Evolutionary conservation across 2,113 vertebrate genomes (phyloP), one percentile per base, ranked within the genome.

Genomic region (Psilopsiagon aymara): DNA sequence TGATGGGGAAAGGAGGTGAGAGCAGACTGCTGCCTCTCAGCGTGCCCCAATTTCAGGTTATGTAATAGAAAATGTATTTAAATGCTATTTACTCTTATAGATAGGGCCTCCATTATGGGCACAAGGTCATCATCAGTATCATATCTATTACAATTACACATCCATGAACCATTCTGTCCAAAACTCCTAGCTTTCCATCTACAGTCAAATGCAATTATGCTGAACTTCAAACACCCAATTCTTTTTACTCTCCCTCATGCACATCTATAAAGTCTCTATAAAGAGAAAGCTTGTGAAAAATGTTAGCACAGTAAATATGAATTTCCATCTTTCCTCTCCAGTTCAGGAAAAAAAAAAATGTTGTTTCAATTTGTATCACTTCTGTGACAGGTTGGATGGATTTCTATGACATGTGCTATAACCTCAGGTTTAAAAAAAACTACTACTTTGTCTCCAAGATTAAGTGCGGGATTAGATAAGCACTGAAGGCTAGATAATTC

Each of bases 391-490:
- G 63, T 18, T 79, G n/a, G 46, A 57, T 75, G 28, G 31, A 68
- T 78, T 90, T 29, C 44, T 75, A 10, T 60, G 43, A 47, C 37
- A 31, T 13, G 6, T 67, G 46, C n/a, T 74, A 28, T 23, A 81
- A 86, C 23, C 13, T 69, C 37, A 44, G 47, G 33, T 71, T 93
- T 82, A 11, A 33, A 70, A 96, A 77, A 75, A 5, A 0, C 29
- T 71, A 76, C 29, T 68, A 9, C 86, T 87, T 66, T 78, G 39
- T 43, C 41, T 95, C 47, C 49, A 85, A 83, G 47, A 82, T 88
- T 86, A 92, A 88, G 28, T 33, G 24, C 25, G 49, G 39, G 43
- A 77, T 80, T 75, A 93, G 47, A 29, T 20, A 85, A 84, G 12
- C 28, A 76, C 16, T 21, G 44, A 82, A 86, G 47, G 80, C 37